A percentile compares a stretch with the other conserved stretches of the same genome.
Conservation (phyloP, 2,888 invertebrate species). For the Eulithis testata region DNA sequence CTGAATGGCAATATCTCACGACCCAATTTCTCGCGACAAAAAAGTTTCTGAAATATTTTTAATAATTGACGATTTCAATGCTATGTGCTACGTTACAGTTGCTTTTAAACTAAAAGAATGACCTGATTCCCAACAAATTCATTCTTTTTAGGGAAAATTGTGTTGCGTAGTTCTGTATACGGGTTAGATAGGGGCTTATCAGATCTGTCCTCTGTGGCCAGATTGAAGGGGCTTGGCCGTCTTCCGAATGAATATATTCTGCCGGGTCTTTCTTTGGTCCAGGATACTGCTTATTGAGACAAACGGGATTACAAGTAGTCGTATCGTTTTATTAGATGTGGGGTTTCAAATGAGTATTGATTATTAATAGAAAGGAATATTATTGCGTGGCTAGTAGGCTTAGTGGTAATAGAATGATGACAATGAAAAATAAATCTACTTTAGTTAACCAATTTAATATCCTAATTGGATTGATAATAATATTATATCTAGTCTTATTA, state of each 20-base stretch:
- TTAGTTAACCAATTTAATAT: neutral
- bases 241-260: constrained; percentile 42
- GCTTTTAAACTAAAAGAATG: constrained; percentile 5
- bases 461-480: too few species aligned
- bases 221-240: constrained; percentile 50
- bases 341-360: constrained; percentile 7
- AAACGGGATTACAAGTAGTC: constrained; percentile 13
- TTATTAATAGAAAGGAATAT: constrained; percentile 2
- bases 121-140: constrained; percentile 35
- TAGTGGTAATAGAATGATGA: neutral
- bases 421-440: neutral
- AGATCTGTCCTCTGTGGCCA: constrained; percentile 49
- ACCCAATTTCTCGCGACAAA: too few species aligned
- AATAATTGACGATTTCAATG: too few species aligned
- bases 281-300: constrained; percentile 18
- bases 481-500: too few species aligned
- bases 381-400: too few species aligned
- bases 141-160: constrained; percentile 39
- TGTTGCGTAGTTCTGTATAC: constrained; percentile 39
- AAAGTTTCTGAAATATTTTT: too few species aligned
- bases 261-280: constrained; percentile 14
- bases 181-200: constrained; percentile 47
- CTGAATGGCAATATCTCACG: too few species aligned
- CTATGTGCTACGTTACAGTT: neutral
- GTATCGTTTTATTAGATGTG: constrained; percentile 6